Percentiles rank a stretch among this genome's conserved stretches.
Conservation (phyloP, 2,888 invertebrate genomes). For the Ceratothoa steindachneri region DNA sequence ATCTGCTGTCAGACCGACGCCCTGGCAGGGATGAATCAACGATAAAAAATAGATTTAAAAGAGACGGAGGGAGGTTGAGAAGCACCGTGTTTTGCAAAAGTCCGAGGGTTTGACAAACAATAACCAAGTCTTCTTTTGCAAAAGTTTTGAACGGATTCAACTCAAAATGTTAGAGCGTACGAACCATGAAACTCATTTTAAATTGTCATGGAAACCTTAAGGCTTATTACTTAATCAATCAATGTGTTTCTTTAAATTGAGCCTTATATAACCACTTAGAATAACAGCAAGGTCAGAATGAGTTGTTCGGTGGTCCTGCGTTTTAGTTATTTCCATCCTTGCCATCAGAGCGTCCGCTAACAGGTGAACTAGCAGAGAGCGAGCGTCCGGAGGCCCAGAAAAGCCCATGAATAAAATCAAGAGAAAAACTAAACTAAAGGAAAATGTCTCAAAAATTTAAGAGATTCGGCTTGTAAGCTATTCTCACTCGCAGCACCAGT, state of each 20-base stretch:
- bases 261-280: slow-evolving; percentile 11
- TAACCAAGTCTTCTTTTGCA: neutral
- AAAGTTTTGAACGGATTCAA: neutral
- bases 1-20: neutral
- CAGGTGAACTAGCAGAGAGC: slow-evolving; percentile 47
- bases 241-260: slow-evolving; percentile 11
- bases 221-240: slow-evolving; percentile 10
- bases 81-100: neutral
- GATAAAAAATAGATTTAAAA: neutral
- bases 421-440: slow-evolving; percentile 29
- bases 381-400: slow-evolving; percentile 41
- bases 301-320: neutral
- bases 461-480: no score
- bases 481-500: no score
- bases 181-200: neutral
- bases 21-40: slow-evolving; percentile 9
- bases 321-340: slow-evolving; percentile 19
- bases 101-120: no score
- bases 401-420: slow-evolving; percentile 23
- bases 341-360: slow-evolving; percentile 43
- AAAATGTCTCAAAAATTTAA: no score
- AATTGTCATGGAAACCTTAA: slow-evolving; percentile 7
- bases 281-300: neutral
- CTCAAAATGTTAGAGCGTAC: no score
- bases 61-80: neutral